phyloP scores from a whole-genome alignment of 2,113 vertebrate genomes.

The Erythrocercus mccallii region DNA sequence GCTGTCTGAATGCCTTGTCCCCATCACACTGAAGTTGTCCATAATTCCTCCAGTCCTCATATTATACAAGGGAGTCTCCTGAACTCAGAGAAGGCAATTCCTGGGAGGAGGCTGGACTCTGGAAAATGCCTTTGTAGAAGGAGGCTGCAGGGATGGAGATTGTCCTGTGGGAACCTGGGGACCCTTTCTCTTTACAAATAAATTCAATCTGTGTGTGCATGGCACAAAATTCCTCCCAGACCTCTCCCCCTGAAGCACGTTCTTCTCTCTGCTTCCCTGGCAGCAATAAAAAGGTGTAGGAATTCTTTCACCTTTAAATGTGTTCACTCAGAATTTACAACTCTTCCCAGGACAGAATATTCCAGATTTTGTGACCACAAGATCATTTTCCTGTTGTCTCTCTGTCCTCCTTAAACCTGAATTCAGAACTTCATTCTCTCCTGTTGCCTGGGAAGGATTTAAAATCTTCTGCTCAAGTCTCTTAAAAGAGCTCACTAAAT shows the following conservation, averaged over 20 bases:
- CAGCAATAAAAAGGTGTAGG: neutral
- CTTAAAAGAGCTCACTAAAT: neutral
- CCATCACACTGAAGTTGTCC: neutral
- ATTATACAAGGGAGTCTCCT: too few relatives aligned
- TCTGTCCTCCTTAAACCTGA: neutral
- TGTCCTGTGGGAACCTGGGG: neutral
- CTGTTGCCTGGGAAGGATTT: neutral
- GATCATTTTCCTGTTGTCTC: neutral
- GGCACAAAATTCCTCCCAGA: neutral
- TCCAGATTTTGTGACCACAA: neutral
- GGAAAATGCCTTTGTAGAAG: neutral
- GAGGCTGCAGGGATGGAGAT: neutral
- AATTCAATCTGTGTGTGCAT: neutral
- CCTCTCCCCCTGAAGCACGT: neutral
- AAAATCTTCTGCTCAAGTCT: neutral
- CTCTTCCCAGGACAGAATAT: neutral
- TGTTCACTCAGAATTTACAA: neutral
- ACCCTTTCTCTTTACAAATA: neutral
- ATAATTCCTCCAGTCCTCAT: neutral
- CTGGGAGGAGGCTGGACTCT: neutral
- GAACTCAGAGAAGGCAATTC: neutral
- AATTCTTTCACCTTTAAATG: neutral
- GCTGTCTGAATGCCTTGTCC: neutral
- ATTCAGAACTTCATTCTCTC: neutral
- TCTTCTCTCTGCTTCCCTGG: neutral